Percentiles rank a stretch among this genome's conserved stretches.
phyloP scores from a whole-genome alignment of 2,888 invertebrate genomes.

The Nomada flava region DNA sequence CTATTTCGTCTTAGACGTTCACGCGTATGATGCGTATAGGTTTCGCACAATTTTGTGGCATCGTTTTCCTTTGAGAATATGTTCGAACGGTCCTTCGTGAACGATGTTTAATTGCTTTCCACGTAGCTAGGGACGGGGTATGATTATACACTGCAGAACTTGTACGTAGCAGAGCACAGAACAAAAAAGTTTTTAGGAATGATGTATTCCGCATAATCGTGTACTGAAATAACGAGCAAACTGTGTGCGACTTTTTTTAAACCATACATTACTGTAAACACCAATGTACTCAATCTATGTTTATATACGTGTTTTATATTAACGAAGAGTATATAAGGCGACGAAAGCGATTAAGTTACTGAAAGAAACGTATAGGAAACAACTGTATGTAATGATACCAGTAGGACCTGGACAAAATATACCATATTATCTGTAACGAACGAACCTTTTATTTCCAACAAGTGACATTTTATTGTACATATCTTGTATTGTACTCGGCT shows the following conservation, averaged over 20 bases:
- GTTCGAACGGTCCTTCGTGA: not conserved
- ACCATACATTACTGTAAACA: constrained; percentile 78
- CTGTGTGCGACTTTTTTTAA: constrained; percentile 72
- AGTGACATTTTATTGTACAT: not conserved
- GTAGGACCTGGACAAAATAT: constrained; percentile 65
- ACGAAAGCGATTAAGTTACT: constrained; percentile 24
- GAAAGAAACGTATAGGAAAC: constrained; percentile 38
- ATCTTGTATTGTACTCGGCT: too few relatives aligned
- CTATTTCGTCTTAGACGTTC: not conserved
- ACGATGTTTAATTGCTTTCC: not conserved
- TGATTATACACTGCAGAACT: constrained; percentile 15
- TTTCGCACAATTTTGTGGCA: not conserved
- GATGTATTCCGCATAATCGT: constrained; percentile 53
- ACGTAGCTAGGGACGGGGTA: not conserved
- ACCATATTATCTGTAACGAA: constrained; percentile 55
- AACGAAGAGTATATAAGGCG: constrained; percentile 70
- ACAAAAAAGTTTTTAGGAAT: constrained; percentile 35
- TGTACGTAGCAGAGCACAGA: constrained; percentile 45
- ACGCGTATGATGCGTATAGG: not conserved
- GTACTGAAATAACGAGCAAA: constrained; percentile 53
- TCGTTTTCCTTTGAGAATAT: not conserved
- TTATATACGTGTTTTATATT: constrained; percentile 84
- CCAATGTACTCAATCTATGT: constrained; percentile 83
- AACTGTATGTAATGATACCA: constrained; percentile 60
- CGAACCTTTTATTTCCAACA: constrained; percentile 8